phyloP scores from a whole-genome alignment of 2,888 invertebrate species.

The Glaucopsyche alexis region DNA sequence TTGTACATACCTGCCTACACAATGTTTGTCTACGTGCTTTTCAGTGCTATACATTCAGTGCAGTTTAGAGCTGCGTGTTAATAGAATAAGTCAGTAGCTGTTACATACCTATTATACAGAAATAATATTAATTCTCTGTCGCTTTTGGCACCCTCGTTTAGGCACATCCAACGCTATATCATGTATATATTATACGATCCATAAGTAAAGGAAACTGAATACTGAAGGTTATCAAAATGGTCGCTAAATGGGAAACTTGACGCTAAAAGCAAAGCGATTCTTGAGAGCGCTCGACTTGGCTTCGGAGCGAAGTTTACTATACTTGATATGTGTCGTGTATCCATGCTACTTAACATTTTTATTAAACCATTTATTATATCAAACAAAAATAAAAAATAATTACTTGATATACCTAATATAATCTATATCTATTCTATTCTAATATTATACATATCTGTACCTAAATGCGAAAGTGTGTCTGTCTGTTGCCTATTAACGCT shows the following conservation, averaged over 20 bases:
- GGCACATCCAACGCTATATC: neutral
- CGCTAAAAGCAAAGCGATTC: slow-evolving; percentile 31
- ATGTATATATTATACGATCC: slow-evolving; percentile 8
- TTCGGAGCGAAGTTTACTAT: neutral
- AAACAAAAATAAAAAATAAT: too few relatives aligned
- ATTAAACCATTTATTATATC: neutral
- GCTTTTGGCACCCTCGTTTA: neutral
- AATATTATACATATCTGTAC: too few relatives aligned
- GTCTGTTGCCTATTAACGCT: too few relatives aligned
- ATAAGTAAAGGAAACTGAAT: neutral
- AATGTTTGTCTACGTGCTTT: neutral
- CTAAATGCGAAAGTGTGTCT: too few relatives aligned
- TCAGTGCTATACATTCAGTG: neutral
- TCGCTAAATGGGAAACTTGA: slow-evolving; percentile 33
- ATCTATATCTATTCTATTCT: too few relatives aligned
- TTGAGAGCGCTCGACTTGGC: slow-evolving; percentile 22
- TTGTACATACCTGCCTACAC: neutral
- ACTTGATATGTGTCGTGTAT: neutral
- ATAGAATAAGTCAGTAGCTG: neutral
- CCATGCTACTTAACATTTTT: neutral
- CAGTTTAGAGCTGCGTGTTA: neutral
- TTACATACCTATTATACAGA: neutral
- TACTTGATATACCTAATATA: too few relatives aligned
- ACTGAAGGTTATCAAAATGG: slow-evolving; percentile 28
- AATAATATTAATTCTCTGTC: neutral